phyloP scores from a whole-genome alignment of 2,113 vertebrate species.

The Grammomys dolichurus region DNA sequence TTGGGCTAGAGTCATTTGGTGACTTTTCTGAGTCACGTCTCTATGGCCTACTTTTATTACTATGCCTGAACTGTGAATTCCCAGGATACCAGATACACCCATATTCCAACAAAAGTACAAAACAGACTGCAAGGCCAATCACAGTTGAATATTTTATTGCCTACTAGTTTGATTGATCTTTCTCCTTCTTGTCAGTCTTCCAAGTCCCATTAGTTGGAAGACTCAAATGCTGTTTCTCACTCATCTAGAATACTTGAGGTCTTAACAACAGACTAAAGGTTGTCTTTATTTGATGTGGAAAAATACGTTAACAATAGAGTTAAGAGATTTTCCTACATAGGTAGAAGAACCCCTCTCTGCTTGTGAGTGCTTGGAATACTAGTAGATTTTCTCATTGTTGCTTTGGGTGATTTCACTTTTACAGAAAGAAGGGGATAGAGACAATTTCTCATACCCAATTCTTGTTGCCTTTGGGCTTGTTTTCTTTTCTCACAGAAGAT shows the following conservation, averaged over 20 bases:
- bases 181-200: not conserved
- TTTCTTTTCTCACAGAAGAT: constrained; percentile 77
- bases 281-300: not conserved
- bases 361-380: not conserved
- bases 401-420: not conserved
- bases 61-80: constrained; percentile 69
- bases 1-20: not conserved
- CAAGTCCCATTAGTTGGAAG: not conserved
- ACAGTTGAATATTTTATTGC: not conserved
- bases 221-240: not conserved
- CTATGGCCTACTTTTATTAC: constrained; percentile 23
- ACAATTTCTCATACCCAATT: not conserved
- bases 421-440: not conserved
- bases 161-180: constrained; percentile 23
- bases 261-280: not conserved
- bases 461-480: constrained; percentile 48
- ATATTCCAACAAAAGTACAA: constrained; percentile 57
- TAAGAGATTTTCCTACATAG: not conserved
- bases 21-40: constrained; percentile 43
- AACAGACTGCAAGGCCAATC: constrained; percentile 64
- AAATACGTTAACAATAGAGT: not conserved
- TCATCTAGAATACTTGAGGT: not conserved
- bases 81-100: constrained; percentile 62
- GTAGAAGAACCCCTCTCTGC: not conserved
- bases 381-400: not conserved